phyloP scores from a whole-genome alignment of 2,113 vertebrate species.

The Atherinomorus stipes region DNA sequence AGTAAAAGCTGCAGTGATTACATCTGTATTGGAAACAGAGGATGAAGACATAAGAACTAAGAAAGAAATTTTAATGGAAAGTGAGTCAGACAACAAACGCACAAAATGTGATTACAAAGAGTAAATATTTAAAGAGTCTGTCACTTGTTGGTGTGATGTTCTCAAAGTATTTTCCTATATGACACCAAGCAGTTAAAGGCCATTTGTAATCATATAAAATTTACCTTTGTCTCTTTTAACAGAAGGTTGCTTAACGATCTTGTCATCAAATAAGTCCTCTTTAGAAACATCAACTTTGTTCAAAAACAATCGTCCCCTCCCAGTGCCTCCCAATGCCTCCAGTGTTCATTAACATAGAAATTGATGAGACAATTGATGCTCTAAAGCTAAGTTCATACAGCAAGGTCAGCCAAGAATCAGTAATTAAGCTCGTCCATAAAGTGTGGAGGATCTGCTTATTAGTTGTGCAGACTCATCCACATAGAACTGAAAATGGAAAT shows the following conservation, averaged over 20 bases:
- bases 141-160: not conserved
- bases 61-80: too few species aligned
- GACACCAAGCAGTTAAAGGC: conserved; percentile 8
- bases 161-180: not conserved
- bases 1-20: too few species aligned
- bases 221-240: conserved; percentile 28
- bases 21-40: too few species aligned
- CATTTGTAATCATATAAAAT: conserved; percentile 26
- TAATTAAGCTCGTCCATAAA: conserved; percentile 78
- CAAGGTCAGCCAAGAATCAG: conserved; percentile 81
- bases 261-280: conserved; percentile 55
- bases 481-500: conserved; percentile 71
- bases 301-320: conserved; percentile 58
- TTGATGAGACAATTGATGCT: conserved; percentile 79
- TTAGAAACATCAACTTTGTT: conserved; percentile 63
- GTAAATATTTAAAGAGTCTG: too few species aligned
- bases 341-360: conserved; percentile 82
- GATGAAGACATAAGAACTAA: too few species aligned
- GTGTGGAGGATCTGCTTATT: conserved; percentile 67
- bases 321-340: conserved; percentile 63
- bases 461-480: conserved; percentile 61
- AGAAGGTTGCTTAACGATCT: conserved; percentile 64
- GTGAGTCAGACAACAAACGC: too few species aligned
- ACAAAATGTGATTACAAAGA: too few species aligned
- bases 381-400: conserved; percentile 77